phyloP scores from a whole-genome alignment of 2,113 vertebrate genomes.

The Microcebus ravelobensis region DNA sequence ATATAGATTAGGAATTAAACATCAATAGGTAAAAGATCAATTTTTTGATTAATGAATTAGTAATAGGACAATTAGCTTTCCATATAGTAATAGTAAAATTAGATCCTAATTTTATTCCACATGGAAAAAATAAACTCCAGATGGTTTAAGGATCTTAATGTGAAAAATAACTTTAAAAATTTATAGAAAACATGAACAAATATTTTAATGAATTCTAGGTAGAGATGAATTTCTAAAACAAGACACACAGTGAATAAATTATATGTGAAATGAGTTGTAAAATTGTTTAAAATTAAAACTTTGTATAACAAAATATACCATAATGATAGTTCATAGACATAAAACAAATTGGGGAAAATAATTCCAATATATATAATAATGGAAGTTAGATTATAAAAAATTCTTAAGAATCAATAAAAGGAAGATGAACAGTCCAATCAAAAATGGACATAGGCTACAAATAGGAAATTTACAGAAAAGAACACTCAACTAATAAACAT shows the following conservation, averaged over 20 bases:
- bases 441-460: background rate
- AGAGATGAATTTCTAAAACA: background rate
- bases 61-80: background rate
- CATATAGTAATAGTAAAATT: conserved; percentile 23
- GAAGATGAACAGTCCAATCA: background rate
- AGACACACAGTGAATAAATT: background rate
- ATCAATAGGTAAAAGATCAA: background rate
- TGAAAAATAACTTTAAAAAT: conserved; percentile 26
- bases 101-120: background rate
- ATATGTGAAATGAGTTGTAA: background rate
- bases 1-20: background rate
- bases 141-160: background rate
- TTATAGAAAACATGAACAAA: conserved; percentile 30
- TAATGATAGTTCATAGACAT: background rate
- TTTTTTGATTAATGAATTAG: background rate
- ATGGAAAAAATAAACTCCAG: conserved; percentile 1
- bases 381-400: background rate
- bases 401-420: background rate
- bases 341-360: background rate
- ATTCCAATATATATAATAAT: background rate
- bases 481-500: background rate
- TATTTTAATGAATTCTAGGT: conserved; percentile 22
- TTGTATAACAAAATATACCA: background rate
- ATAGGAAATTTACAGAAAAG: background rate
- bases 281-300: background rate